These are phyloP conservation scores for Epinotia ramella DNA, from an alignment of 2,888 invertebrate genomes.

Conservation along the genomic window DNA sequence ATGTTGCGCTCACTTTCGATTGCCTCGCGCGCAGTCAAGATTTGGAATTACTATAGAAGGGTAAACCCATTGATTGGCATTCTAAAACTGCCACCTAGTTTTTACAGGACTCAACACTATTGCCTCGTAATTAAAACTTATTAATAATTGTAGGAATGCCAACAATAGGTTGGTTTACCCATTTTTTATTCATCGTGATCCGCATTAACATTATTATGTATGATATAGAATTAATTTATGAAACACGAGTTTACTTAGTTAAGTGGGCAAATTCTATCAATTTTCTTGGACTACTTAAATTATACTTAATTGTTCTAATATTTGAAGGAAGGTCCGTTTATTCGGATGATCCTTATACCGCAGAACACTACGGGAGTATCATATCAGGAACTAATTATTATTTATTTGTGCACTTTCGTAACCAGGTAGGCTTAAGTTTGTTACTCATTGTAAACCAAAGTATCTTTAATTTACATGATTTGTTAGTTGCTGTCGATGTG, in stretches of 20 bases:
- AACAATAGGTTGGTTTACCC: background rate
- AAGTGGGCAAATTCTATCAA: background rate
- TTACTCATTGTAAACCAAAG: constrained; percentile 78
- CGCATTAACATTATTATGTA: background rate
- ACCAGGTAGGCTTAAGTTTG: constrained; percentile 47
- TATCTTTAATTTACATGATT: constrained; percentile 62
- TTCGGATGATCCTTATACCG: background rate
- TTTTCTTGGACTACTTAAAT: background rate
- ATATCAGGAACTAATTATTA: constrained; percentile 23
- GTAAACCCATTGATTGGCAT: background rate
- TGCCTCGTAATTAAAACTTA: background rate
- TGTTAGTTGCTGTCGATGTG: constrained; percentile 55
- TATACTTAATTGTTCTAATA: background rate
- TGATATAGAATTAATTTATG: background rate
- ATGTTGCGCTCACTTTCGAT: no score
- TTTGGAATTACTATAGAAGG: background rate
- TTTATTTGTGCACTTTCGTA: constrained; percentile 43
- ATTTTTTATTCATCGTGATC: background rate
- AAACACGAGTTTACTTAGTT: constrained; percentile 4
- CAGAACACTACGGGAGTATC: constrained; percentile 7
- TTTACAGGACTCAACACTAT: background rate
- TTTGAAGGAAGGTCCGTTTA: background rate
- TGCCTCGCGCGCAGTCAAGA: no score
- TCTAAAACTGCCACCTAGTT: constrained; percentile 4
- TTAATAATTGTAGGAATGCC: background rate